Percentiles rank a stretch among this genome's conserved stretches.
Conservation (phyloP, 2,888 invertebrate genomes). For the Napeogenes inachia region DNA sequence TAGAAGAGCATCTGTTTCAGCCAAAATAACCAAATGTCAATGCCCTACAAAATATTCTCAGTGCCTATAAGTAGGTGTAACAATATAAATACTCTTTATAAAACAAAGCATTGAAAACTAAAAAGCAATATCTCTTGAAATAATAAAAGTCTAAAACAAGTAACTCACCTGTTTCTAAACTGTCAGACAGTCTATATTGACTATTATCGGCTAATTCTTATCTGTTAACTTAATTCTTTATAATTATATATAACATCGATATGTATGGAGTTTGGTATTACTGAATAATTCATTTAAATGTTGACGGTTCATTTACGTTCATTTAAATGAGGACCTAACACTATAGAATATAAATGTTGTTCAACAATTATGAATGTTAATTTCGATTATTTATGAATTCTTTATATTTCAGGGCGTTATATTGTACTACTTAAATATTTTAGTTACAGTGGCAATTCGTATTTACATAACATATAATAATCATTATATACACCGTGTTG, state of each 20-base stretch:
- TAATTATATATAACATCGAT: conserved; percentile 73
- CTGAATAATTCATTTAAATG: conserved; percentile 47
- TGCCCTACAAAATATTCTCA: conserved; percentile 33
- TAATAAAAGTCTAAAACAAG: conserved; percentile 19
- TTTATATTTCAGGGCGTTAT: conserved; percentile 42
- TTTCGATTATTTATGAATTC: conserved; percentile 59
- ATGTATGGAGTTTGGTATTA: conserved; percentile 72
- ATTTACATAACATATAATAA: conserved; percentile 55
- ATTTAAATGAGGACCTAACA: conserved; percentile 48
- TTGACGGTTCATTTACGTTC: conserved; percentile 28
- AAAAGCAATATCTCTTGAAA: conserved; percentile 29
- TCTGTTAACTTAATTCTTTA: conserved; percentile 50
- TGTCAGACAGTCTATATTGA: conserved; percentile 75
- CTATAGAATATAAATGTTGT: conserved; percentile 49
- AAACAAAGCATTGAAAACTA: conserved; percentile 48
- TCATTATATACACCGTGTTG: conserved; percentile 69
- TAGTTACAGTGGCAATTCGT: conserved; percentile 48
- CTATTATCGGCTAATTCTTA: conserved; percentile 60
- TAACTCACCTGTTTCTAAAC: conserved; percentile 40
- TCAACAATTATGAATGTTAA: conserved; percentile 55
- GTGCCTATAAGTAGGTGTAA: conserved; percentile 49
- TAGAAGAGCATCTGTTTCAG: no score
- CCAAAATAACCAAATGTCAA: conserved; percentile 3
- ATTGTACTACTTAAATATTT: conserved; percentile 51
- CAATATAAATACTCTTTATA: conserved; percentile 47